Base-by-base conservation (phyloP, 2,888 invertebrate species). In the Brachyptera risi region DNA sequence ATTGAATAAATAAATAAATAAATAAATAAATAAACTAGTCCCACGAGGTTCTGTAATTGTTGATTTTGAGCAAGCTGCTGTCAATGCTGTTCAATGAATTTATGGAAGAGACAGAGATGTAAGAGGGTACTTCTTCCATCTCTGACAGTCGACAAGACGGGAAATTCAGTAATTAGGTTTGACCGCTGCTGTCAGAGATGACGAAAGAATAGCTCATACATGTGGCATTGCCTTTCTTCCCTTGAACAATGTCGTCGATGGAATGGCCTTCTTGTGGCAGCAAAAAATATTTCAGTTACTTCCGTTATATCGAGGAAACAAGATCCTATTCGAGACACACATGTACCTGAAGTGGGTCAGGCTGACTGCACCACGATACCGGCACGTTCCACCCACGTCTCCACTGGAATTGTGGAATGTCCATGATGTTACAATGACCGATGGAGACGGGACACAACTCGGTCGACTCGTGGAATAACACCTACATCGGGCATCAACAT, bases 201-300 rank as follows among this genome's bases (percentile, higher is more conserved):
- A 23, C 47, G 47, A 23, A 21, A 24, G 11, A 4, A 3, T 47
- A 1, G 23, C 23, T 7, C 24, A 11, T 11, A 11, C 21, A 21
- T 47, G 47, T 47, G 47, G 23, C 1, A 47, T 47, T 2, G 47
- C 47, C 5, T 47, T 47, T n/a, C 47, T 47, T 5, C 23, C 47
- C 3, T 3, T 21, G 7, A n/a, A 24, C 9, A 1, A 47, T 3
- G 24, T 47, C 2, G 11, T 47, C 11, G 24, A 21, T 3, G 47
- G 47, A 1, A 24, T 47, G 21, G 47, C 47, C 7, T 21, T 23
- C 21, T 21, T 47, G 9, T 47, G 24, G 21, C 21, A 24, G 9
- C 47, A 13, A 2, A 24, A 47, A n/a, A 21, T 47, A 4, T 24
- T 47, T 7, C 7, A 3, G 19, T 13, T 47, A 1, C 47, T 47